Conservation (phyloP, 2,113 vertebrate species). For the Mustelus asterias region DNA sequence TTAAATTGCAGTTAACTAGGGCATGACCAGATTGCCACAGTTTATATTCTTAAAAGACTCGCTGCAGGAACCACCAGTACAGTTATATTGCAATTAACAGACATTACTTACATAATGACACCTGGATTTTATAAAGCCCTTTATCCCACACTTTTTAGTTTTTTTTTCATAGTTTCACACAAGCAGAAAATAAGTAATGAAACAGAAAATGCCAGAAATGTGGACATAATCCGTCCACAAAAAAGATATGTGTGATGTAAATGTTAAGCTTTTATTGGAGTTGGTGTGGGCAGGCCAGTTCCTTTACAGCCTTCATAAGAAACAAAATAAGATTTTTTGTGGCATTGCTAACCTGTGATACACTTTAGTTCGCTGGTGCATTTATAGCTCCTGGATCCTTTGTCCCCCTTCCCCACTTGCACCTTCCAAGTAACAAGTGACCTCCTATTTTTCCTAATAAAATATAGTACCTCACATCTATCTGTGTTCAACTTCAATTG, state of each 20-base stretch:
- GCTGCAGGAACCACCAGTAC: not conserved
- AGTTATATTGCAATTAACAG: not conserved
- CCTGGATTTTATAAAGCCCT: not conserved
- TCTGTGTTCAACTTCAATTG: no score
- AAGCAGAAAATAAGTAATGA: not conserved
- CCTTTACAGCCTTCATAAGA: not conserved
- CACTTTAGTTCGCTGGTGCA: no score
- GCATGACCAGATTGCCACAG: no score
- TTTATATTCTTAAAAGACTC: not conserved
- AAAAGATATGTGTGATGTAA: not conserved
- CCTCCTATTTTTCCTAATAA: no score
- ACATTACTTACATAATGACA: not conserved
- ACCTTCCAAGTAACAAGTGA: no score
- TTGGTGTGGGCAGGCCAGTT: not conserved
- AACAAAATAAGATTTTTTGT: not conserved
- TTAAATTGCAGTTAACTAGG: not conserved
- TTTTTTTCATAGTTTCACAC: not conserved
- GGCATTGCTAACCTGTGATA: no score
- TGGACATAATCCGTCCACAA: not conserved
- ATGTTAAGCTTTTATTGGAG: not conserved
- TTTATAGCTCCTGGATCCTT: no score
- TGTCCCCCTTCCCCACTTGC: no score
- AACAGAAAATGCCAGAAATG: not conserved
- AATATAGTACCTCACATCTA: no score
- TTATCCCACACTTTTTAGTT: not conserved